Evolutionary conservation across 1,140 invertebrate species (phyloP).

Genomic region (Dreissena polymorpha): DNA sequence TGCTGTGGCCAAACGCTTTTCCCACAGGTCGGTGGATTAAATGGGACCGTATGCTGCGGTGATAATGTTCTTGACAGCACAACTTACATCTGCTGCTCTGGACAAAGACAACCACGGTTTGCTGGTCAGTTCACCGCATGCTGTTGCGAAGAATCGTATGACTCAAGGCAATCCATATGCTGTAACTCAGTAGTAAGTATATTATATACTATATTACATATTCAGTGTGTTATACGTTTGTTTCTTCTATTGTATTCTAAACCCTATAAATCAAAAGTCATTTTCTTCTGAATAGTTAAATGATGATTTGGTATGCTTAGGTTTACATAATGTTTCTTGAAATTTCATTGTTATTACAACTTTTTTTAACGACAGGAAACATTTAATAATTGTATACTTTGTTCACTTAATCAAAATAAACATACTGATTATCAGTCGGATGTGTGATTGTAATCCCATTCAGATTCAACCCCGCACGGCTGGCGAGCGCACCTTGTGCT

Average conservation of each 20-base stretch:
- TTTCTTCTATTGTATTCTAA: too few relatives aligned
- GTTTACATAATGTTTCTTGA: too few relatives aligned
- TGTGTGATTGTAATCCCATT: too few relatives aligned
- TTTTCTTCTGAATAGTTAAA: too few relatives aligned
- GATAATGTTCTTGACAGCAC: slow-evolving; percentile 21
- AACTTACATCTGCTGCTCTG: slow-evolving; percentile 33
- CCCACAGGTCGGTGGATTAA: slow-evolving; percentile 19
- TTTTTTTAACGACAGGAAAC: too few relatives aligned
- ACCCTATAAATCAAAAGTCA: too few relatives aligned
- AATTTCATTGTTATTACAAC: too few relatives aligned
- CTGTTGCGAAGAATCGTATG: slow-evolving; percentile 49
- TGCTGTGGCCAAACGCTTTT: slow-evolving; percentile 28
- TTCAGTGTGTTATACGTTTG: too few relatives aligned
- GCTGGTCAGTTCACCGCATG: slow-evolving; percentile 41
- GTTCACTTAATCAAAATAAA: too few relatives aligned
- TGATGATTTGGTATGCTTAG: too few relatives aligned
- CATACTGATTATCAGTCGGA: too few relatives aligned
- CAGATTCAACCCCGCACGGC: slow-evolving; percentile 35
- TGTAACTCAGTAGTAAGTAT: slow-evolving; percentile 32
- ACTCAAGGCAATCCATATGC: slow-evolving; percentile 34
- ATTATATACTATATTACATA: neutral
- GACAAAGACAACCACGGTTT: slow-evolving; percentile 36
- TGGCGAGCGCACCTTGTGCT: slow-evolving; percentile 31
- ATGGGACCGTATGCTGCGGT: slow-evolving; percentile 27
- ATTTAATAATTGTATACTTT: too few relatives aligned